Evolutionary conservation across 1,140 invertebrate genomes (phyloP), one percentile per base, ranked within the genome.

Genomic region (Acyrthosiphon pisum): DNA sequence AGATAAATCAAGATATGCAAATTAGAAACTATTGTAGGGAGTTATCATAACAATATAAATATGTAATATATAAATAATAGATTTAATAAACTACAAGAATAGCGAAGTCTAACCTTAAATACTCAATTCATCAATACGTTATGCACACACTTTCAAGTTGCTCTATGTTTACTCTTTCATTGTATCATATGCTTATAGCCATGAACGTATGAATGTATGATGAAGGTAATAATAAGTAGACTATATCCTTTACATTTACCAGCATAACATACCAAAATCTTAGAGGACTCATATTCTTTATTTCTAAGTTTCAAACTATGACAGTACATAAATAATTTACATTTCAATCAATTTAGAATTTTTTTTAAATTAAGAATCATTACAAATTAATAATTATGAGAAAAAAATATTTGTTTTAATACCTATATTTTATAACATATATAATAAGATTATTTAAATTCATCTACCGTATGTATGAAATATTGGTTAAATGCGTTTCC

Each of bases 401-500:
- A 30, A 68, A 68, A 30, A 68, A 68, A 30, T 68, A n/a, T 68
- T 26, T 84, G 41, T 84, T 84, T n/a, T 30, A 30, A 41, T 41
- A 41, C 41, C 1, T 46, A 86, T 46, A 46, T 86, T 37, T 41
- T 8, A 23, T n/a, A 87, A 6, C 35, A 37, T 41, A 37, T 56
- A 35, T 37, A 41, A 3, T 41, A 89, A 26, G 22, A 35, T 37
- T 18, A 89, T 90, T 68, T 90, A 68, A 68, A 44, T 44, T 44
- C 9, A 44, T 90, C 9, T 30, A n/a, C 41, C 8, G 44, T 88
- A 22, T 9, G 14, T 50, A 90, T 68, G 26, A 18, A 46, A 90
- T 44, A 90, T 90, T 90, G 30, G 53, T 90, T 90, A 68, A 56
- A 90, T 68, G 44, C 26, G 4, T 44, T 37, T 90, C 41, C 41